These are phyloP conservation scores for Cosmorhoe ocellata DNA, from an alignment of 2,888 invertebrate genomes.

Conservation along the genomic window DNA sequence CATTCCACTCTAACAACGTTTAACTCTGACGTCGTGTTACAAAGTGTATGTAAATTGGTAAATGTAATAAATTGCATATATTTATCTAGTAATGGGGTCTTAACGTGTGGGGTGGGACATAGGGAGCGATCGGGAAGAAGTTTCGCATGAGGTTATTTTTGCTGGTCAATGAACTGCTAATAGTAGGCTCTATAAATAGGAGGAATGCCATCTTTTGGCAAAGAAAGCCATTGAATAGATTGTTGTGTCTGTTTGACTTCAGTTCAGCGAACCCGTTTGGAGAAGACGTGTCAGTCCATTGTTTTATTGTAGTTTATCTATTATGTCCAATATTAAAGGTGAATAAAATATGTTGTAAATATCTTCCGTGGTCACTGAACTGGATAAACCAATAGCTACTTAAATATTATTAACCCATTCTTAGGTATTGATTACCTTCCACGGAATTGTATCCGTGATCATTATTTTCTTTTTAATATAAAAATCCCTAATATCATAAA, in stretches of 20 bases:
- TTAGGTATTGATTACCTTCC: too few relatives aligned
- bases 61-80: constrained; percentile 81
- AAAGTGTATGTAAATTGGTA: constrained; percentile 80
- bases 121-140: constrained; percentile 46
- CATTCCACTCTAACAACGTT: constrained; percentile 60
- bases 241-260: constrained; percentile 26
- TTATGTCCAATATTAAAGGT: background rate
- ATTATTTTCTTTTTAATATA: too few relatives aligned
- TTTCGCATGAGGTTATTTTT: constrained; percentile 31
- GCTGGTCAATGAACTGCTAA: constrained; percentile 15
- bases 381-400: too few relatives aligned
- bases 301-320: background rate
- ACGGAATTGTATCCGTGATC: too few relatives aligned
- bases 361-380: background rate
- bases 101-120: constrained; percentile 62
- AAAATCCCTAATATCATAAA: too few relatives aligned
- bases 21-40: constrained; percentile 64
- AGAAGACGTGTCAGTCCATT: background rate
- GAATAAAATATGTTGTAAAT: background rate
- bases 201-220: constrained; percentile 36
- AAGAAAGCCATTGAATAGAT: constrained; percentile 48
- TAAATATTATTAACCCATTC: too few relatives aligned
- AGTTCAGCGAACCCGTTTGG: background rate
- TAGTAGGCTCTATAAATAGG: constrained; percentile 1
- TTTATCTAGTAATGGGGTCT: constrained; percentile 74